Evolutionary conservation across 2,113 vertebrate genomes (phyloP).

Genomic region (Pseudopodoces humilis): DNA sequence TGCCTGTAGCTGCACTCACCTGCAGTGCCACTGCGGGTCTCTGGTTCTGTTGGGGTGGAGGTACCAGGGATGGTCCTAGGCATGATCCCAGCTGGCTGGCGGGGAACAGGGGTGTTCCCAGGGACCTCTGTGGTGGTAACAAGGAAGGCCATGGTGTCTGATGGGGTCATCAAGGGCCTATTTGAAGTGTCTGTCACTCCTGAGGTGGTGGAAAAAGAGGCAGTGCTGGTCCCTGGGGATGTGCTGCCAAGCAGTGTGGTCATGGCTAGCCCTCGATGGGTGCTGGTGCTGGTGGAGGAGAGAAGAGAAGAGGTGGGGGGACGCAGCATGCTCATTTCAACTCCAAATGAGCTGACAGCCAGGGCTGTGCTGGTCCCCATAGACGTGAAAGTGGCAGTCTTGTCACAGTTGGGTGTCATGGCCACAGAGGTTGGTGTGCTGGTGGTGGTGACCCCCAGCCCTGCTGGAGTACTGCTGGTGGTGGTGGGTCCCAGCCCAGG

Average conservation of each 20-base stretch:
- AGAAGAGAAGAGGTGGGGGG: not conserved
- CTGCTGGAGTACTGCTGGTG: fast-evolving
- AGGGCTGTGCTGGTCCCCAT: not conserved
- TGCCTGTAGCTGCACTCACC: not conserved
- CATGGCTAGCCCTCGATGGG: not conserved
- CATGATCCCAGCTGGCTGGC: fast-evolving
- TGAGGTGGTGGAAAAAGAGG: not conserved
- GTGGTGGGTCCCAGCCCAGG: not conserved
- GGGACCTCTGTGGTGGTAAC: not conserved
- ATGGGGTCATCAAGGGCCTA: fast-evolving
- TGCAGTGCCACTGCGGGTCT: not conserved
- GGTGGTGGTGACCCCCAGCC: not conserved
- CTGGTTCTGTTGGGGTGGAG: not conserved
- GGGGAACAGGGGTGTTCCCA: not conserved
- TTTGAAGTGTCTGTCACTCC: not conserved
- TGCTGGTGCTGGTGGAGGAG: not conserved
- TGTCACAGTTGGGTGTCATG: fast-evolving
- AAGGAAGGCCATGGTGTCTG: not conserved
- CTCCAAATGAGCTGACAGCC: not conserved
- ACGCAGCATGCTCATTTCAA: not conserved
- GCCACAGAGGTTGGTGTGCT: fast-evolving
- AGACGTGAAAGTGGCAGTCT: fast-evolving
- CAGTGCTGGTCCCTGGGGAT: not conserved
- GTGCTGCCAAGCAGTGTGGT: not conserved
- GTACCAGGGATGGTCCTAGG: not conserved